Evolutionary conservation across 1,140 invertebrate genomes (phyloP), one percentile per base, ranked within the genome.

Genomic region (Lordiphosa mommai): DNA sequence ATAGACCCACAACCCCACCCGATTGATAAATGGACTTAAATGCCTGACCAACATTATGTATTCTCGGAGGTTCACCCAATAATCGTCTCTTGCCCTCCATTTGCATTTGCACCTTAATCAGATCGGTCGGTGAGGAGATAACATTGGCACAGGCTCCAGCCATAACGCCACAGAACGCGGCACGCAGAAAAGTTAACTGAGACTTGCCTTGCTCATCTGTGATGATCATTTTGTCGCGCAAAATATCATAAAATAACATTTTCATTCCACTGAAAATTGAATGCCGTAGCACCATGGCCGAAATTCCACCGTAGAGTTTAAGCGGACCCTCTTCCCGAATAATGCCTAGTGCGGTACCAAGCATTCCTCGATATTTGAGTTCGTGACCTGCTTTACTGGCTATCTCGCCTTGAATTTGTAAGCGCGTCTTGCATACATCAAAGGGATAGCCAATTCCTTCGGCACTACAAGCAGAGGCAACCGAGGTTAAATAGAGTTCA

Each of bases 41-140:
- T 0, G 64, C 68, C 23, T 71, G 68, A 6, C 17, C 17, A 0
- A 67, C n/a, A 14, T 68, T 68, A 13, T 32, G 36, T 1, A 61
- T 52, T 2, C 68, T 20, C 1, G 57, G 17, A 2, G 64, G 48
- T 50, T 58, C 2, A 0, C 68, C 68, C 9, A 67, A 4, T 0
- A 57, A 7, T 6, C 59, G 59, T 10, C 53, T 53, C 16, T 44
- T 68, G 7, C 63, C 44, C 44, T 68, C 68, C 64, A 68, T 63
- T 37, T 71, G 68, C 63, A 63, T 61, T 53, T 67, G 68, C 1
- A 71, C 37, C n/a, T 63, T 63, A 12, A 71, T 48, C 1, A 61
- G 17, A 34, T 71, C 68, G 0, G 53, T 51, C 9, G 68, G 68
- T 6, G 47, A 48, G 8, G 58, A 23, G 0, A 63, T 6, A 12